Evolutionary conservation across 1,140 invertebrate genomes (phyloP), one percentile per base, ranked within the genome.

Genomic region (Solen grandis): DNA sequence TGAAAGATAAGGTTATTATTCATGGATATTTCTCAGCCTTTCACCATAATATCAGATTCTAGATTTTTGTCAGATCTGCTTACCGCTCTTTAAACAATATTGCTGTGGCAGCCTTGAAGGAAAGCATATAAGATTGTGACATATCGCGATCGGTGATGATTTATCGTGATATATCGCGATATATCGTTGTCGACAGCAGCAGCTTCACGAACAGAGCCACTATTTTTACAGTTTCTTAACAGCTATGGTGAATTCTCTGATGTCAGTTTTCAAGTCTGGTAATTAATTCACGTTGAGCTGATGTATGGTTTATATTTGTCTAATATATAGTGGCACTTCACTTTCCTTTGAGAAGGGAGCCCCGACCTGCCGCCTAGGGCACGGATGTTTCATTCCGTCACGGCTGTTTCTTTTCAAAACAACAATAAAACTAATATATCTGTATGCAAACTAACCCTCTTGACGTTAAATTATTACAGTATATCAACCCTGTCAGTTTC

Each of bases 341-440:
- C n/a, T 19, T 22, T 22, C n/a, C 27, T 5, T 5, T 8, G 22
- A 27, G 16, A 62, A 10, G 25, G 29, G 25, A 27, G 50, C 38
- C 68, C 52, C 1, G 22, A 70, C 4, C 52, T 25, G 52, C 14
- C 8, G 38, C 5, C 13, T 5, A 36, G 5, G 27, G 38, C 16
- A 46, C 31, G 25, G 57, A n/a, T 33, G 38, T 63, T 33, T 22
- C 31, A 19, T 19, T 52, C 25, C 27, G 33, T 33, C n/a, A 36
- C 57, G 57, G 50, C 75, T 78, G 75, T 27, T 69, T 78, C 75
- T 57, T 69, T 54, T 78, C 75, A 78, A 69, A 41, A 33, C 22
- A 10, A 31, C 36, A 46, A 69, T 78, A 78, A 78, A 78, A 59
- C 75, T 69, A 59, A 69, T 78, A 66, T 78, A 78, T 78, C 63